phyloP scores from a whole-genome alignment of 2,888 invertebrate genomes.

The Parthenolecanium corni region DNA sequence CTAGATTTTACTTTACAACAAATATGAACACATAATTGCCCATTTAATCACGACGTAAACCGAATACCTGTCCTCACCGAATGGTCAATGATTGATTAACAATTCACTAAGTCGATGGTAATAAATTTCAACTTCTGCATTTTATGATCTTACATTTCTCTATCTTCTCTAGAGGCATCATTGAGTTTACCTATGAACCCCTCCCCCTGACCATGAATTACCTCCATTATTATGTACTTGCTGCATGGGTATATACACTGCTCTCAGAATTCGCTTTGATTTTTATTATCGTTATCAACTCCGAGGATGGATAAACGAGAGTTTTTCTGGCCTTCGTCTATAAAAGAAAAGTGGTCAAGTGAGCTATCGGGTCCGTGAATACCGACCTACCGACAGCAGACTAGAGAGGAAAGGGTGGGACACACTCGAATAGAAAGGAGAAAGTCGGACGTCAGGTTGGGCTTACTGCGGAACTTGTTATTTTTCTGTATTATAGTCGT shows the following conservation, averaged over 20 bases:
- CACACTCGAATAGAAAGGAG: conserved; percentile 23
- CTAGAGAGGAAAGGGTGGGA: conserved; percentile 6
- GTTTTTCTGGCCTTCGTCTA: conserved; percentile 4
- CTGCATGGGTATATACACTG: neutral
- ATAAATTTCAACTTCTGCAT: too few species aligned
- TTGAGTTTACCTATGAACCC: too few species aligned
- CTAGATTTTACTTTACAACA: too few species aligned
- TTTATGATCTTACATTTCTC: too few species aligned
- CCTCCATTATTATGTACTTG: too few species aligned
- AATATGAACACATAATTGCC: too few species aligned
- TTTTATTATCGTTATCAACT: neutral
- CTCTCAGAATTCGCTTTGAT: neutral
- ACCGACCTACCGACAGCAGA: neutral
- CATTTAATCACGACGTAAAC: too few species aligned
- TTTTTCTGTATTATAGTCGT: neutral
- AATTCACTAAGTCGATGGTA: too few species aligned
- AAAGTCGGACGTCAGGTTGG: conserved; percentile 24
- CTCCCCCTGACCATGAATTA: too few species aligned
- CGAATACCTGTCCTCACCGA: too few species aligned
- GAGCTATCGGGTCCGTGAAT: neutral
- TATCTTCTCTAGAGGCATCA: too few species aligned
- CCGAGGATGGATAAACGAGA: conserved; percentile 3
- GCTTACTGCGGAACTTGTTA: conserved; percentile 7
- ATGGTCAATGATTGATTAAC: too few species aligned
- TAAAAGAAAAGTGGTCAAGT: conserved; percentile 13